phyloP scores from a whole-genome alignment of 2,113 vertebrate genomes.

The Narcine bancroftii region DNA sequence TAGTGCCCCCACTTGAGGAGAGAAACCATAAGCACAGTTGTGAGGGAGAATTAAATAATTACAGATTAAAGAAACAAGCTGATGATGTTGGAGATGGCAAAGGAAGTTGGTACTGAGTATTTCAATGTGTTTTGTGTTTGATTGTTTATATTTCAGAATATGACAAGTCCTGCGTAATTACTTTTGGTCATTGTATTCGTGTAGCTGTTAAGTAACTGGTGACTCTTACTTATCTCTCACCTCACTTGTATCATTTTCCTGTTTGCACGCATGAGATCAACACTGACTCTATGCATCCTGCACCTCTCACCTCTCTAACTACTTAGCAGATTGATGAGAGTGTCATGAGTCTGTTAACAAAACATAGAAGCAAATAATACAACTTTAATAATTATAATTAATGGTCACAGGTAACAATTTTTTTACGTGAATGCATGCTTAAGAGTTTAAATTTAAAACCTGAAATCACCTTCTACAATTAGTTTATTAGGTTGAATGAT shows the following conservation, averaged over 20 bases:
- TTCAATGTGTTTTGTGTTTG: neutral
- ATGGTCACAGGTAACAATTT: neutral
- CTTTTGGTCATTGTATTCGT: neutral
- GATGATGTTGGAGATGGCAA: no score
- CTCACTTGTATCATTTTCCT: neutral
- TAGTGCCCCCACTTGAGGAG: no score
- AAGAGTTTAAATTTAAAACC: neutral
- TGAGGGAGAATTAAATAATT: no score
- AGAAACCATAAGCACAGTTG: no score
- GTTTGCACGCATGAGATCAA: neutral
- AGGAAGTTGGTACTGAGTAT: neutral
- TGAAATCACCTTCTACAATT: neutral
- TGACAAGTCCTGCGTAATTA: neutral
- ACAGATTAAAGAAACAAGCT: no score
- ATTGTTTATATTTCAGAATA: no score
- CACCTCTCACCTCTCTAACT: neutral
- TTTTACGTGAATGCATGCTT: neutral
- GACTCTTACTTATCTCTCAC: neutral
- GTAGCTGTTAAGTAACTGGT: neutral
- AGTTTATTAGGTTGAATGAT: neutral
- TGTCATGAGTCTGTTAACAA: neutral
- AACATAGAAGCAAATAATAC: neutral
- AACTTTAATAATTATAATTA: conserved; percentile 6
- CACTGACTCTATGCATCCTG: neutral
- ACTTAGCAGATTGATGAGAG: neutral